phyloP scores from a whole-genome alignment of 1,140 invertebrate genomes.

The Bombus waltoni region DNA sequence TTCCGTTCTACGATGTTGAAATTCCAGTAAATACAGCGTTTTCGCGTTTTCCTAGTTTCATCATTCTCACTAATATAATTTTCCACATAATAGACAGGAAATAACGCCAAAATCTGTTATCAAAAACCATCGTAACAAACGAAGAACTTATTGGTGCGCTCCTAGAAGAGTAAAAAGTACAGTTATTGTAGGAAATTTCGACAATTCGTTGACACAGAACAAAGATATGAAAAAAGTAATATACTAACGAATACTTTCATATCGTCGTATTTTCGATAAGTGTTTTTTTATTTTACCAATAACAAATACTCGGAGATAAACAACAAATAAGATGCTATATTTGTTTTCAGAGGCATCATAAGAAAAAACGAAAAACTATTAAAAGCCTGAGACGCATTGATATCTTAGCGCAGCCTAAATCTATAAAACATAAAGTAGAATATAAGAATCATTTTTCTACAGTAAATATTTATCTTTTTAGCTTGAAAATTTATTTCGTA shows the following conservation, averaged over 20 bases:
- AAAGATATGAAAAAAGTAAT: conserved; percentile 19
- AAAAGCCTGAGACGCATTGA: conserved; percentile 26
- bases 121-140: neutral
- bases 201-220: neutral
- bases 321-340: neutral
- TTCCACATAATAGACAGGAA: neutral
- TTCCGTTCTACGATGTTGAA: neutral
- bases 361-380: neutral
- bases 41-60: neutral
- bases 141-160: conserved; percentile 32
- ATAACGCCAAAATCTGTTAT: neutral
- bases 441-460: neutral
- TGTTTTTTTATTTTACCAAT: neutral
- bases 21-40: neutral
- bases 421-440: neutral
- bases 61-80: neutral
- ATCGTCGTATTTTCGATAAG: neutral
- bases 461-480: neutral
- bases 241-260: neutral
- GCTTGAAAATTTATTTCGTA: neutral
- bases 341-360: neutral
- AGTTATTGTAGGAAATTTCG: neutral
- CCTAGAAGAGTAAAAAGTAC: conserved; percentile 39
- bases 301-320: neutral
- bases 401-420: conserved; percentile 24